Evolutionary conservation across 2,888 invertebrate species (phyloP).

Genomic region (Spatulosminthurus flaviceps): DNA sequence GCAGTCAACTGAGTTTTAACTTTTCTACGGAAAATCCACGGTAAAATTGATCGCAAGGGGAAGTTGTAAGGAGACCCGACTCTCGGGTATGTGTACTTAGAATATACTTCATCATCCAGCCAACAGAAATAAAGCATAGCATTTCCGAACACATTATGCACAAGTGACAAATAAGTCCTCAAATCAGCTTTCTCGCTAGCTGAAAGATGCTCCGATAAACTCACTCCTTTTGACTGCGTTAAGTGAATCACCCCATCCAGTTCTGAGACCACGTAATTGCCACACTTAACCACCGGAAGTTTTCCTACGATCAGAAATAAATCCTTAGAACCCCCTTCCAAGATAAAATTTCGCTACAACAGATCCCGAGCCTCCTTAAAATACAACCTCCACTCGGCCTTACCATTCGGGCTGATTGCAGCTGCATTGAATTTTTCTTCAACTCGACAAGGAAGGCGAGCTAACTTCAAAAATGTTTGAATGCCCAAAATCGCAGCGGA

Average conservation of each 20-base stretch:
- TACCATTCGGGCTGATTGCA: constrained; percentile 90
- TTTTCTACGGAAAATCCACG: constrained; percentile 77
- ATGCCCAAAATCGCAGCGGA: constrained; percentile 93
- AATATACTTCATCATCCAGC: constrained; percentile 64
- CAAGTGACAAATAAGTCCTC: constrained; percentile 90
- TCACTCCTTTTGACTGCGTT: constrained; percentile 71
- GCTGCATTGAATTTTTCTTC: constrained; percentile 78
- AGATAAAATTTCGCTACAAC: neutral
- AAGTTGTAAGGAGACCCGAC: constrained; percentile 92
- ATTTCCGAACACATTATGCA: constrained; percentile 87
- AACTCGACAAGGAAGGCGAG: constrained; percentile 53
- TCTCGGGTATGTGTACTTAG: constrained; percentile 82
- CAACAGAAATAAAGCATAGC: constrained; percentile 70
- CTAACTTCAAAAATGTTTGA: constrained; percentile 91
- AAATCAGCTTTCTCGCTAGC: constrained; percentile 86
- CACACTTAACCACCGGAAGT: constrained; percentile 91
- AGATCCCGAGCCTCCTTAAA: too few relatives aligned
- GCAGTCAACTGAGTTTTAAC: constrained; percentile 78
- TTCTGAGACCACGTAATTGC: constrained; percentile 87
- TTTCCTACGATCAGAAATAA: constrained; percentile 70
- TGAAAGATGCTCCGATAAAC: constrained; percentile 77
- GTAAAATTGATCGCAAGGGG: constrained; percentile 86
- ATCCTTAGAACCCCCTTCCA: too few relatives aligned
- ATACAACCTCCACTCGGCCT: constrained; percentile 31
- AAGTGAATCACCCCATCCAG: constrained; percentile 83